These are phyloP conservation scores for Drosophila subpulchrella DNA, from an alignment of 1,140 invertebrate species.

Conservation along the genomic window DNA sequence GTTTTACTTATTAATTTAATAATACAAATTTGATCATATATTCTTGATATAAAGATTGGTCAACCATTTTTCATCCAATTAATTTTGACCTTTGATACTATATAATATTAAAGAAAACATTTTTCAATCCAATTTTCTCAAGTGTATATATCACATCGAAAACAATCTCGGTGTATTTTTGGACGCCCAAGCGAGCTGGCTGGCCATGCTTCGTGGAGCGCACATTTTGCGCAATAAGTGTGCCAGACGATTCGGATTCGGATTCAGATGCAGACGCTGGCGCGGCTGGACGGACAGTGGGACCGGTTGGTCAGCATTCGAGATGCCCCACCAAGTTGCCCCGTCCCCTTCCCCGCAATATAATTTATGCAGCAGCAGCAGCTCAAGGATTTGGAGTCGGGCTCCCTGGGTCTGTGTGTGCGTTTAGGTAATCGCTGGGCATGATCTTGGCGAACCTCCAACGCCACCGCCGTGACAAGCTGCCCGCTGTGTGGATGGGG, in stretches of 20 bases:
- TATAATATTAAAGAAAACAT: background rate
- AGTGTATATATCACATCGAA: background rate
- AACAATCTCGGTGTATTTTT: conserved; percentile 19
- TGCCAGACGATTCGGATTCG: conserved; percentile 62
- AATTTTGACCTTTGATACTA: too few species aligned
- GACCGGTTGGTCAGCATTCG: conserved; percentile 66
- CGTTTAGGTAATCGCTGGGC: conserved; percentile 81
- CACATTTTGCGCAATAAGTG: conserved; percentile 82
- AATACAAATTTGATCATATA: too few species aligned
- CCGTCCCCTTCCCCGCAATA: conserved; percentile 43
- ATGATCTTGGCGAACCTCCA: conserved; percentile 70
- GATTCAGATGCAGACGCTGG: conserved; percentile 34
- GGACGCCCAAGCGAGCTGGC: conserved; percentile 54
- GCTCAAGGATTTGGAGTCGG: conserved; percentile 72
- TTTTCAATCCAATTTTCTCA: background rate
- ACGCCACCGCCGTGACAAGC: conserved; percentile 74
- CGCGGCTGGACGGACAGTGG: conserved; percentile 38
- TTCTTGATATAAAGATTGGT: too few species aligned
- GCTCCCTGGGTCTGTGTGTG: conserved; percentile 45
- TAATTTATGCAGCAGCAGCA: conserved; percentile 76
- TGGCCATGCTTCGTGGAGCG: conserved; percentile 79
- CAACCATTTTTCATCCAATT: too few species aligned
- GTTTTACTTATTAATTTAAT: too few species aligned
- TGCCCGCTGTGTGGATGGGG: conserved; percentile 68
- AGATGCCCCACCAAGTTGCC: conserved; percentile 7